Evolutionary conservation across 2,888 invertebrate genomes (phyloP), one percentile per base, ranked within the genome.

Genomic region (Anorthoa munda): DNA sequence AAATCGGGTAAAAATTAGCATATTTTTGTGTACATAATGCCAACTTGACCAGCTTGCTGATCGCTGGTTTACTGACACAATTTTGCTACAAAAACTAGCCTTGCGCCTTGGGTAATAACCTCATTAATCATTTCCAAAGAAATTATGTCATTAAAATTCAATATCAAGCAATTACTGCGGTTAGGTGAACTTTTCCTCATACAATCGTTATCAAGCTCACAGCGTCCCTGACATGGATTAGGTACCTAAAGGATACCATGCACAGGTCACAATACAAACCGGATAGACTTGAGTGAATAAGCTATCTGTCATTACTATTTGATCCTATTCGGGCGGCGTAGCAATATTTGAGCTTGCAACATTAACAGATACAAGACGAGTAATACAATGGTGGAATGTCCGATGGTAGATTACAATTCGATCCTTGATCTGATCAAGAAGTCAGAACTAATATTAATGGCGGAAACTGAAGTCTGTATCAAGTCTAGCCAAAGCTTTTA

Each of bases 211-310:
- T 82, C 82, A 61, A n/a, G 55, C 56, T 50, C 46, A 60, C 31
- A 26, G 18, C 26, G 78, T 72, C 82, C 79, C 66, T 85, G 83
- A 82, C 85, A 85, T 53, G 70, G 66, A 72, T 82, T 75, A n/a
- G n/a, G n/a, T n/a, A 63, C n/a, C 2, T 51, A 23, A 58, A 66
- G 56, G 18, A 58, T 58, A 64, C 63, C 58, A 81, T 55, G 56
- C 72, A 66, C 31, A 18, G 53, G 39, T 55, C 60, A 26, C 63
- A 46, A 23, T 61, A 2, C 46, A 60, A 72, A 80, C 58, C 21
- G 31, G 58, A 26, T 26, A 26, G 15, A 66, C 63, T 48, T 48
- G 46, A 31, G 48, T 48, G 2, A 48, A 51, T 61, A 45, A 55
- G 11, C 70, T 68, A 48, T 60, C 48, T 26, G 50, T 53, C 18